A percentile compares a stretch with the other conserved stretches of the same genome.
Evolutionary conservation across 2,797 vertebrate genomes (phyloP).

Genomic region (Notolabrus celidotus): DNA sequence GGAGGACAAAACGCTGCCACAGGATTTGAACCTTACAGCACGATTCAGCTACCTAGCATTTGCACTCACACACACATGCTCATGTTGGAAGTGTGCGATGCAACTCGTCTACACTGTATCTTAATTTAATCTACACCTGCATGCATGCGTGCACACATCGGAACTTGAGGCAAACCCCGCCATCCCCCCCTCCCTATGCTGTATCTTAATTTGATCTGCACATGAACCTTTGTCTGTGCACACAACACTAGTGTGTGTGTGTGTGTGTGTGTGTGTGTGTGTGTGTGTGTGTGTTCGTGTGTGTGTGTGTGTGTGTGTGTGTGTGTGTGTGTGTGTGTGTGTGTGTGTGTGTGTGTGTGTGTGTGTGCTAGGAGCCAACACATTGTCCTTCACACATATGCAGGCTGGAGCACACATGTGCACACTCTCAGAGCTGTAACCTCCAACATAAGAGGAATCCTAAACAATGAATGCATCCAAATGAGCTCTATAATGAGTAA

Average conservation of each 20-base stretch:
- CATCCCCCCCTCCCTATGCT: constrained; percentile 8
- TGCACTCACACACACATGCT: constrained; percentile 35
- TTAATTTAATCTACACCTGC: constrained; percentile 86
- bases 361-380: constrained; percentile 21
- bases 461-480: constrained; percentile 49
- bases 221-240: constrained; percentile 58
- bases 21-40: constrained; percentile 67
- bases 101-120: constrained; percentile 71
- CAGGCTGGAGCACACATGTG: neutral
- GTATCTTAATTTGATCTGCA: constrained; percentile 80
- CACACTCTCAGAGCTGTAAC: constrained; percentile 3
- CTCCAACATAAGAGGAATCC: constrained; percentile 24
- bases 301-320: too few species aligned
- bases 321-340: too few species aligned
- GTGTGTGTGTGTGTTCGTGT: too few species aligned
- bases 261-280: too few species aligned
- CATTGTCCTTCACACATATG: constrained; percentile 43
- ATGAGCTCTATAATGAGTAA: constrained; percentile 59
- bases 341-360: too few species aligned
- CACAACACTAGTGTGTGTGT: too few species aligned
- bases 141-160: constrained; percentile 64
- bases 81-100: constrained; percentile 62
- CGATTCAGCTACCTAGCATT: constrained; percentile 64
- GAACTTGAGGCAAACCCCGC: constrained; percentile 61
- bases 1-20: constrained; percentile 71